These are phyloP conservation scores for Hemibagrus wyckioides DNA, from an alignment of 2,113 vertebrate genomes.

Conservation along the genomic window DNA sequence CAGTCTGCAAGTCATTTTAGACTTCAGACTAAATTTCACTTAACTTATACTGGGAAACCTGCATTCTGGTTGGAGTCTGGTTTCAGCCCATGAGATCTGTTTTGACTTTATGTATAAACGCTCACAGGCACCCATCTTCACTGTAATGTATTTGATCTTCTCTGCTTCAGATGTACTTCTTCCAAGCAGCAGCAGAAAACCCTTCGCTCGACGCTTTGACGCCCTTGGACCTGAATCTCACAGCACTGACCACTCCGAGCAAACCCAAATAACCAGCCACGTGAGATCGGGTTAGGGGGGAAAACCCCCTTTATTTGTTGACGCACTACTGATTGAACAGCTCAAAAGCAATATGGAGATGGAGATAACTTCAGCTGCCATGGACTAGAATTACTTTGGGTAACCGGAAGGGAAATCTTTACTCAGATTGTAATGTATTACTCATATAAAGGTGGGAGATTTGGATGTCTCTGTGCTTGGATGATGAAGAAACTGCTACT, in stretches of 20 bases:
- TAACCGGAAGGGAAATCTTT: neutral
- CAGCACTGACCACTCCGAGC: neutral
- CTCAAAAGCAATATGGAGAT: neutral
- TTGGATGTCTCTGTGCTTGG: neutral
- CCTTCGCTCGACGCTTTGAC: neutral
- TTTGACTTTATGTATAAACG: neutral
- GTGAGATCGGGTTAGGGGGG: neutral
- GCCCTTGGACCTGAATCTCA: conserved; percentile 23
- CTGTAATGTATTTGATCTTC: neutral
- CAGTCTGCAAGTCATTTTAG: neutral
- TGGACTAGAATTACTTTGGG: neutral
- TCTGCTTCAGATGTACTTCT: conserved; percentile 72
- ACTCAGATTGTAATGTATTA: neutral
- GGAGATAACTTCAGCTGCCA: neutral
- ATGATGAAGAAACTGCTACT: neutral
- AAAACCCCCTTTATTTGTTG: neutral
- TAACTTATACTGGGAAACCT: neutral
- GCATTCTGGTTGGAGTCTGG: neutral
- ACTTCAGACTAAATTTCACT: neutral
- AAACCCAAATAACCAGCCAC: conserved; percentile 19
- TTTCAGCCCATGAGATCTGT: neutral
- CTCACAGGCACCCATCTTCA: neutral
- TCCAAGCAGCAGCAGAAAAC: conserved; percentile 52
- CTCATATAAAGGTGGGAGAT: neutral
- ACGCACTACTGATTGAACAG: neutral